Percentiles rank a stretch among this genome's conserved stretches.
Evolutionary conservation across 2,113 vertebrate species (phyloP).

Genomic region (Albula glossodonta): DNA sequence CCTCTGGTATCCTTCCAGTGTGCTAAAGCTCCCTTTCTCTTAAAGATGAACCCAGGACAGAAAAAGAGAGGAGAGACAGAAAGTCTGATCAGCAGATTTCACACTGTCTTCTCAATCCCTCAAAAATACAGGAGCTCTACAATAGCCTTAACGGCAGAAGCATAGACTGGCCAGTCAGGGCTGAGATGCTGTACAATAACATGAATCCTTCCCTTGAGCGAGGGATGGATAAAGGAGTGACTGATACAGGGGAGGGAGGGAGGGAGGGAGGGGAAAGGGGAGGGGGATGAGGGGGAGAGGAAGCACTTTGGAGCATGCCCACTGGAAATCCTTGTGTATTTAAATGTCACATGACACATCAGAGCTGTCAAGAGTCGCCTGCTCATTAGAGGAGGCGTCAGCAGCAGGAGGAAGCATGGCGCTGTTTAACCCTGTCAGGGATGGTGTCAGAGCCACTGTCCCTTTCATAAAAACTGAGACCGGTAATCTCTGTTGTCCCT

Average conservation of each 20-base stretch:
- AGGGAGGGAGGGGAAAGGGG: neutral
- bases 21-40: slow-evolving; percentile 9
- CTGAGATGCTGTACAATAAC: slow-evolving; percentile 57
- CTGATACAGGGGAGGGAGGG: slow-evolving; percentile 10
- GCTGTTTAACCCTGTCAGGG: slow-evolving; percentile 38
- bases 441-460: slow-evolving; percentile 42
- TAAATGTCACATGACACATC: slow-evolving; percentile 62
- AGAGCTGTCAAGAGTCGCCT: slow-evolving; percentile 44
- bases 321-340: slow-evolving; percentile 66
- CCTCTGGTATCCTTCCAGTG: slow-evolving; percentile 25
- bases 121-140: slow-evolving; percentile 10
- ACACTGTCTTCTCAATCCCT: neutral
- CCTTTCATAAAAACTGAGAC: slow-evolving; percentile 36
- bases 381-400: slow-evolving; percentile 25
- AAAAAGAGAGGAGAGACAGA: slow-evolving; percentile 11
- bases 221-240: slow-evolving; percentile 46
- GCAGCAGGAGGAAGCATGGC: slow-evolving; percentile 8
- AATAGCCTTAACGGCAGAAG: slow-evolving; percentile 16
- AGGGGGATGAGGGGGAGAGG: slow-evolving; percentile 23
- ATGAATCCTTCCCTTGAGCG: slow-evolving; percentile 46
- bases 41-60: neutral
- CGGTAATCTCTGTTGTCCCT: slow-evolving; percentile 33
- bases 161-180: slow-evolving; percentile 24
- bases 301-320: slow-evolving; percentile 53
- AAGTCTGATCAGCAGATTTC: slow-evolving; percentile 2